Evolutionary conservation across 1,140 invertebrate species (phyloP).

Genomic region (Ericerus pela): DNA sequence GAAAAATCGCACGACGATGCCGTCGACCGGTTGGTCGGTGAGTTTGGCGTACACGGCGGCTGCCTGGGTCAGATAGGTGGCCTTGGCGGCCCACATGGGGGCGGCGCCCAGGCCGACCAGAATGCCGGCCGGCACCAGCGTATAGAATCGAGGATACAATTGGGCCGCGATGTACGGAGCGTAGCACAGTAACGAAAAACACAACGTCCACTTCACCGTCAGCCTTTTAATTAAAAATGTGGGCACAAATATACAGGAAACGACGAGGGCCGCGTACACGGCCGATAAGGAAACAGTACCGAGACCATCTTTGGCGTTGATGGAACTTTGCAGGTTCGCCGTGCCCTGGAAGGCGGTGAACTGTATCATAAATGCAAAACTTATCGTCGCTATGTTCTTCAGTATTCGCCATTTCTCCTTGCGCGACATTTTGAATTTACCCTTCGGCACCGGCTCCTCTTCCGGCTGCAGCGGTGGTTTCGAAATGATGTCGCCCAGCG

Average conservation of each 20-base stretch:
- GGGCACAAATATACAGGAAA: constrained; percentile 86
- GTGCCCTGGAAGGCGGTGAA: constrained; percentile 85
- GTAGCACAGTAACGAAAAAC: constrained; percentile 79
- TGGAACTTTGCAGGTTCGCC: constrained; percentile 75
- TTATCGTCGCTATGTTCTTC: constrained; percentile 73
- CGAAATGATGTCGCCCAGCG: constrained; percentile 39
- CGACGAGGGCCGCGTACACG: constrained; percentile 72
- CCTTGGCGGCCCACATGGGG: constrained; percentile 92
- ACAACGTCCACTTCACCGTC: constrained; percentile 90
- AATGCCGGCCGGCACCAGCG: constrained; percentile 80
- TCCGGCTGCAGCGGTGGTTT: constrained; percentile 41
- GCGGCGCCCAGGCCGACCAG: constrained; percentile 80
- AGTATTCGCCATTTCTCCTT: constrained; percentile 73
- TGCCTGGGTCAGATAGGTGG: constrained; percentile 84
- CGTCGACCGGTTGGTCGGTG: constrained; percentile 71
- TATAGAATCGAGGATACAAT: constrained; percentile 77
- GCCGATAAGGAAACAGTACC: constrained; percentile 66
- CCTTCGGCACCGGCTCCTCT: constrained; percentile 44
- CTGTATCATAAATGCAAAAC: constrained; percentile 77
- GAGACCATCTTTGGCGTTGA: constrained; percentile 65
- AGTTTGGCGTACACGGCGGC: constrained; percentile 77
- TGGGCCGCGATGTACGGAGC: constrained; percentile 85
- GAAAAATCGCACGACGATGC: constrained; percentile 87
- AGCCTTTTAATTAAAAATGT: constrained; percentile 74
- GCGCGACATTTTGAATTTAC: constrained; percentile 58